Base-by-base conservation (phyloP, 2,113 vertebrate genomes). In the Amazona vittata region DNA sequence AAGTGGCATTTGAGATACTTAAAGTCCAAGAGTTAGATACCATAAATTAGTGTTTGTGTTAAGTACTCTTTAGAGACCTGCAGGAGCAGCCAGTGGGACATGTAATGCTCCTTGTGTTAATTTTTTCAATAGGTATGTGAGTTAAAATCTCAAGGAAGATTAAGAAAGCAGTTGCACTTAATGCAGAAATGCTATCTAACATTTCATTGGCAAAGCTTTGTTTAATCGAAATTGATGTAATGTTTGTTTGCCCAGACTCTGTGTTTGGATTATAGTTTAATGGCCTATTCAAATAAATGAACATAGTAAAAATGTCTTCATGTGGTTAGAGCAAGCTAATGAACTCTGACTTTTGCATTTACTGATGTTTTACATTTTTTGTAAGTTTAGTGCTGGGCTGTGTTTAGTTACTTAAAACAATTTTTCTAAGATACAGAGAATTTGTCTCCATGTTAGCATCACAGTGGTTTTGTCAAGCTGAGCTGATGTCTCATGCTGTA, bases 1-100 rank as follows among this genome's bases (percentile, higher is more conserved):
- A 92, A 93, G 92, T 93, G 70, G 82, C 83, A 79, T 94, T 88
- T 62, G 57, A 92, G 57, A 52, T 80, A 52, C 78, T 93, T 77
- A 41, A 83, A 55, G 63, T 92, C 47, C 41, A 73, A 62, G 49
- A 80, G 63, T 25, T 41, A 44, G 57, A 80, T 83, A 65, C 71
- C 49, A 65, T 86, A 80, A 92, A 93, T 92, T 47, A 53, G 11
- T 53, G 49, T 94, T 96, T 89, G 79, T 76, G 59, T 65, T 83
- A 80, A 95, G 85, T 70, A 46, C 59, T 92, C 70, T 76, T 85
- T 31, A 44, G 90, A 65, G 94, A 73, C 31, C 67, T 92, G 78
- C 67, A 25, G 41, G 62, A 92, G 63, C 44, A 67, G 62, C 88
- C 70, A 55, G 63, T 79, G 79, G 78, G 63, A 83, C 17, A 18